These are phyloP conservation scores for Passer domesticus DNA, from an alignment of 2,113 vertebrate species.

Conservation along the genomic window DNA sequence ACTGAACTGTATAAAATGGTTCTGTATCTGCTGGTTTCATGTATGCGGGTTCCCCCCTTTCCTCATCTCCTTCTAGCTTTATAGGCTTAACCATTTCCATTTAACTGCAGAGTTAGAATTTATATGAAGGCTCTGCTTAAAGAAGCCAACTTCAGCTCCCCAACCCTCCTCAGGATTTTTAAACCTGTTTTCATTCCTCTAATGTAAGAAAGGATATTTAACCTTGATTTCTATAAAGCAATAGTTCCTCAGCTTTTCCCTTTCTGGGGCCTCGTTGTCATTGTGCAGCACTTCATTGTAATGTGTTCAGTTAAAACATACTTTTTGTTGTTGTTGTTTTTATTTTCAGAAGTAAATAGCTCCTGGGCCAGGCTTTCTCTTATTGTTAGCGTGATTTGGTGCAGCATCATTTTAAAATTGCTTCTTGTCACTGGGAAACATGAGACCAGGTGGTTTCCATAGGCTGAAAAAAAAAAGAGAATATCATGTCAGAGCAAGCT, in stretches of 20 bases:
- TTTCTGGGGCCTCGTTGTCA: constrained; percentile 30
- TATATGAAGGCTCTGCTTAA: constrained; percentile 4
- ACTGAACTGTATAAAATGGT: constrained; percentile 64
- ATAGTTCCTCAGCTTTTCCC: constrained; percentile 22
- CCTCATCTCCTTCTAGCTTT: constrained; percentile 34
- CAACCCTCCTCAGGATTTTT: not conserved
- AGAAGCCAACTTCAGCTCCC: not conserved
- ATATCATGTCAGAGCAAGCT: not conserved
- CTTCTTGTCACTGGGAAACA: not conserved
- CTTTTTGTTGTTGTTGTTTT: not conserved
- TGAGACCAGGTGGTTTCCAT: not conserved
- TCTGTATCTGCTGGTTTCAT: constrained; percentile 63
- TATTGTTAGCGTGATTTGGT: not conserved
- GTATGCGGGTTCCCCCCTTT: not conserved
- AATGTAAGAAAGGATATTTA: not conserved
- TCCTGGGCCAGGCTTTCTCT: not conserved
- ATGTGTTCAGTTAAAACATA: constrained; percentile 25
- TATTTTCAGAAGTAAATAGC: constrained; percentile 17
- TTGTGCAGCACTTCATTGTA: not conserved
- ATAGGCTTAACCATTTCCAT: constrained; percentile 30
- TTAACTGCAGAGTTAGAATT: constrained; percentile 32
- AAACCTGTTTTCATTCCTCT: not conserved
- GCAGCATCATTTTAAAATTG: not conserved
- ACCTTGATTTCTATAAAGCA: constrained; percentile 41
- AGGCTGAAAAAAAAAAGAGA: not conserved